These are phyloP conservation scores for Atherinosoma microstoma DNA, from an alignment of 2,797 vertebrate genomes.

Conservation along the genomic window DNA sequence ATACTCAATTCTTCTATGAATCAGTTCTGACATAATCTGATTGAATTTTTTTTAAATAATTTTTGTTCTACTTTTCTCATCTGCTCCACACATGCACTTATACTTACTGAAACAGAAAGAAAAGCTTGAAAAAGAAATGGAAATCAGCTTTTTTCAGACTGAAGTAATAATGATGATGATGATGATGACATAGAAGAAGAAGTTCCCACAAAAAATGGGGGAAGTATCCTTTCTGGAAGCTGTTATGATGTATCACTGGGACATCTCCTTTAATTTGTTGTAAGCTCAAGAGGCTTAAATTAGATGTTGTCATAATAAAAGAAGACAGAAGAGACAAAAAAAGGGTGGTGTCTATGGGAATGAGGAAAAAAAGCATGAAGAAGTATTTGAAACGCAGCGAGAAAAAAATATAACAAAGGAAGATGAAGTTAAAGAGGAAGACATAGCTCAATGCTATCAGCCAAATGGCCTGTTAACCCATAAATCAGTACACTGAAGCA, in stretches of 20 bases:
- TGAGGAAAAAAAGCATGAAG: background rate
- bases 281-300: background rate
- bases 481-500: slow-evolving; percentile 39
- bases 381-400: background rate
- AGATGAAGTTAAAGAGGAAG: slow-evolving; percentile 42
- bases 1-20: background rate
- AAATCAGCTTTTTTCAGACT: background rate
- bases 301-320: background rate
- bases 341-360: background rate
- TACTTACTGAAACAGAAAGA: background rate
- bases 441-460: slow-evolving; percentile 44
- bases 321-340: slow-evolving; percentile 13
- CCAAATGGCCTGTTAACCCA: slow-evolving; percentile 28
- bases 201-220: background rate
- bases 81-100: rapidly evolving
- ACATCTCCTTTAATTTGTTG: background rate
- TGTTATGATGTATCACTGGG: background rate
- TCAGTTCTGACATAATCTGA: background rate
- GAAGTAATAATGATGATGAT: background rate
- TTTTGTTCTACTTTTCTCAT: background rate
- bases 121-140: background rate
- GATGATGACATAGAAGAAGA: background rate
- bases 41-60: background rate
- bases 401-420: background rate
- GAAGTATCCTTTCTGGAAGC: background rate